Conservation (phyloP, 53 echinoderm and acorn worm species). For the Glandiceps talaboti region DNA sequence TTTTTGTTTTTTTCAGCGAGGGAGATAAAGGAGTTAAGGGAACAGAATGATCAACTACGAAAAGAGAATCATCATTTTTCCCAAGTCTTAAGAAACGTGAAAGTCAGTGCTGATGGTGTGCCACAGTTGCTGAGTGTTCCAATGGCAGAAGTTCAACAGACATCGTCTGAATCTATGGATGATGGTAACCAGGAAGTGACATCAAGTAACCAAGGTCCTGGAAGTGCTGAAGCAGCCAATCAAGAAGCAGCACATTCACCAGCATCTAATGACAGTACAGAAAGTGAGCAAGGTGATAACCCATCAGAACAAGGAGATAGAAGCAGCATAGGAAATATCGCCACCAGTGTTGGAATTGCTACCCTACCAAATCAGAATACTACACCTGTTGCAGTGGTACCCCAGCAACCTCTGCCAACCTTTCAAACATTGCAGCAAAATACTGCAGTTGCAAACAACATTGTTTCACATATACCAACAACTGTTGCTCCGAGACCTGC, state of each 20-base stretch:
- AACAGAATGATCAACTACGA: conserved; percentile 65
- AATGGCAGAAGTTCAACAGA: conserved; percentile 8
- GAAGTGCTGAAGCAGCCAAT: conserved; percentile 1
- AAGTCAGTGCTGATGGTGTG: conserved; percentile 49
- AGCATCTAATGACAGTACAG: background rate
- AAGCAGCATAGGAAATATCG: too few relatives aligned
- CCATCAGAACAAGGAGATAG: background rate
- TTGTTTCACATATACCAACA: background rate
- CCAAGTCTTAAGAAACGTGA: conserved; percentile 55
- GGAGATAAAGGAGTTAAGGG: conserved; percentile 60
- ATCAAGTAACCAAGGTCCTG: background rate
- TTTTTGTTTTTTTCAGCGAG: conserved; percentile 48
- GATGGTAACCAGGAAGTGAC: conserved; percentile 8
- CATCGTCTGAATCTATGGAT: conserved; percentile 7
- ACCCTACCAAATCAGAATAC: background rate
- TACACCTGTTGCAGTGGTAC: background rate
- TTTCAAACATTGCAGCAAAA: background rate
- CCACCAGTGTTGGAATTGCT: background rate
- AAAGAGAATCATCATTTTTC: conserved; percentile 68
- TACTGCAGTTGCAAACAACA: background rate
- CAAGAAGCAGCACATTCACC: background rate
- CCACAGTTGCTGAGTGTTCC: conserved; percentile 14
- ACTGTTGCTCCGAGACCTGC: background rate
- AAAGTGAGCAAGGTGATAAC: background rate
- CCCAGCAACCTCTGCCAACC: background rate